Evolutionary conservation across 1,140 invertebrate species (phyloP).

Genomic region (Pseudomyrmex sp.): DNA sequence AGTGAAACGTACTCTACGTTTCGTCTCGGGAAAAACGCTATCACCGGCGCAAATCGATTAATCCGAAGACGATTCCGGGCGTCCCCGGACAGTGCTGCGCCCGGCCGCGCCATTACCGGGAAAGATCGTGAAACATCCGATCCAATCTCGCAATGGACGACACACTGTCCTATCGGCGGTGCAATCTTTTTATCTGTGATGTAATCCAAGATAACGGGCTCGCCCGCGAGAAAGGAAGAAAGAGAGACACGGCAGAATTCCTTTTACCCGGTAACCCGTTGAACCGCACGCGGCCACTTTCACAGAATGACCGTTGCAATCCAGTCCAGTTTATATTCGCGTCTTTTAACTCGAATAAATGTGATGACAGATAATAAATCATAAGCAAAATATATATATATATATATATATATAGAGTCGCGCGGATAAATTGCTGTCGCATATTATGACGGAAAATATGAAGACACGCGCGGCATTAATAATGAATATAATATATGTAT

Average conservation of each 20-base stretch:
- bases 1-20: slow-evolving; percentile 45
- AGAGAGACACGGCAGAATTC: slow-evolving; percentile 30
- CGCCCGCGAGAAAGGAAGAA: not conserved
- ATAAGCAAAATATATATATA: not conserved
- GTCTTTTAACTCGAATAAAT: slow-evolving; percentile 21
- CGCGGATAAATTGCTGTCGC: slow-evolving; percentile 6
- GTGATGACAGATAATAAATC: slow-evolving; percentile 54
- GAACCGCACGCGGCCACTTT: slow-evolving; percentile 37
- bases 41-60: slow-evolving; percentile 61
- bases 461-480: not conserved
- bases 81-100: slow-evolving; percentile 27
- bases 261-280: slow-evolving; percentile 65
- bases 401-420: slow-evolving; percentile 23
- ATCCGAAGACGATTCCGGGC: slow-evolving; percentile 55
- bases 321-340: not conserved
- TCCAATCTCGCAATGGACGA: slow-evolving; percentile 62
- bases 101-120: not conserved
- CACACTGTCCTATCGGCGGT: slow-evolving; percentile 33
- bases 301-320: slow-evolving; percentile 56
- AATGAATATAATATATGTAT: not conserved
- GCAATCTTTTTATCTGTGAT: slow-evolving; percentile 69
- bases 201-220: slow-evolving; percentile 65
- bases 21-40: slow-evolving; percentile 44
- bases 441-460: not conserved
- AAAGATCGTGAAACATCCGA: slow-evolving; percentile 53